These are phyloP conservation scores for Cisticola juncidis DNA, from an alignment of 2,113 vertebrate genomes.

Conservation along the genomic window DNA sequence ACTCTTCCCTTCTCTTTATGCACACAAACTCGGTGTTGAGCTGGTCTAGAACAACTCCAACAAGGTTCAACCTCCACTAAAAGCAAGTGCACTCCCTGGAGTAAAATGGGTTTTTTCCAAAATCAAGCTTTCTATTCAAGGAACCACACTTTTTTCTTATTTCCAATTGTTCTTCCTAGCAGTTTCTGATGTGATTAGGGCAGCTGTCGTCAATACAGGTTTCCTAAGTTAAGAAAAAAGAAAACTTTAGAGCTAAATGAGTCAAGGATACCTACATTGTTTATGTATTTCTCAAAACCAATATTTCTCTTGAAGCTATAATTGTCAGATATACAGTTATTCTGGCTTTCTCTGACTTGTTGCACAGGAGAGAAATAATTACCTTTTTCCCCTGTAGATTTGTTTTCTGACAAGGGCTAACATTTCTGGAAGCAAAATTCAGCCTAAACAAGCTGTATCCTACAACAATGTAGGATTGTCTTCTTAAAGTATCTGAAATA, in stretches of 20 bases:
- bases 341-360: background rate
- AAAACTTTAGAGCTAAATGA: background rate
- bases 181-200: background rate
- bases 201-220: background rate
- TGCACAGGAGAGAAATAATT: background rate
- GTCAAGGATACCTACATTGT: background rate
- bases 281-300: background rate
- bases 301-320: background rate
- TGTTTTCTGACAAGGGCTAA: background rate
- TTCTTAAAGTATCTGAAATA: background rate
- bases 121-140: rapidly evolving
- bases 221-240: background rate
- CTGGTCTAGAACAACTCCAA: background rate
- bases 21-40: background rate
- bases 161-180: rapidly evolving
- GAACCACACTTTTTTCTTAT: background rate
- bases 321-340: background rate
- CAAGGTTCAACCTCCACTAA: background rate
- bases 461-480: background rate
- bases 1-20: background rate
- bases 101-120: background rate
- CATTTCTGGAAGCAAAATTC: background rate
- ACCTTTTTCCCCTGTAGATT: background rate
- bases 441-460: background rate
- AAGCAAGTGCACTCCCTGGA: background rate